These are phyloP conservation scores for Huso huso DNA, from an alignment of 2,797 vertebrate genomes.

Conservation along the genomic window DNA sequence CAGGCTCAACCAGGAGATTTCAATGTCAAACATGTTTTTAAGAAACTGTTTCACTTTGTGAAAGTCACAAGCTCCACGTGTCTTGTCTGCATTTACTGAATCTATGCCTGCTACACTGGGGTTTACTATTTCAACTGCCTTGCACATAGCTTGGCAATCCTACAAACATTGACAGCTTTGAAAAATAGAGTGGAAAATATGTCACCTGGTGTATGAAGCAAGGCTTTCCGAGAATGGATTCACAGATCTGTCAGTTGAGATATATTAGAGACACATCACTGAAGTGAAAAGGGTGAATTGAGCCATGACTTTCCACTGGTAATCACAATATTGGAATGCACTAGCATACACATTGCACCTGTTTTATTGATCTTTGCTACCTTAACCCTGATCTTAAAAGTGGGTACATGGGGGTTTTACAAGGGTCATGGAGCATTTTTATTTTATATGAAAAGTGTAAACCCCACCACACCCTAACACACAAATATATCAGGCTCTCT, in stretches of 20 bases:
- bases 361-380: no score
- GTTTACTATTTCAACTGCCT: neutral
- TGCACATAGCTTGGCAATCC: neutral
- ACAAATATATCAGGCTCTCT: no score
- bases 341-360: no score
- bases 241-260: slow-evolving; percentile 2
- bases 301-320: no score
- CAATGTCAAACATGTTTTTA: neutral
- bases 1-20: neutral
- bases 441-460: no score
- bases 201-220: neutral
- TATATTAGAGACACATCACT: neutral
- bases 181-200: slow-evolving; percentile 8
- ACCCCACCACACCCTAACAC: no score
- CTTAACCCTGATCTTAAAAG: no score
- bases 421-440: no score
- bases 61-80: slow-evolving; percentile 1
- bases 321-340: no score
- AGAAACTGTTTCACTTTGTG: neutral
- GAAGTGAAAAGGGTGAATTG: neutral
- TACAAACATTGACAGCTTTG: neutral
- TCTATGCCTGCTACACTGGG: neutral
- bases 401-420: no score
- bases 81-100: neutral
- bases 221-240: neutral